Evolutionary conservation across 2,113 vertebrate genomes (phyloP), one percentile per base, ranked within the genome.

Genomic region (Apteryx owenii): DNA sequence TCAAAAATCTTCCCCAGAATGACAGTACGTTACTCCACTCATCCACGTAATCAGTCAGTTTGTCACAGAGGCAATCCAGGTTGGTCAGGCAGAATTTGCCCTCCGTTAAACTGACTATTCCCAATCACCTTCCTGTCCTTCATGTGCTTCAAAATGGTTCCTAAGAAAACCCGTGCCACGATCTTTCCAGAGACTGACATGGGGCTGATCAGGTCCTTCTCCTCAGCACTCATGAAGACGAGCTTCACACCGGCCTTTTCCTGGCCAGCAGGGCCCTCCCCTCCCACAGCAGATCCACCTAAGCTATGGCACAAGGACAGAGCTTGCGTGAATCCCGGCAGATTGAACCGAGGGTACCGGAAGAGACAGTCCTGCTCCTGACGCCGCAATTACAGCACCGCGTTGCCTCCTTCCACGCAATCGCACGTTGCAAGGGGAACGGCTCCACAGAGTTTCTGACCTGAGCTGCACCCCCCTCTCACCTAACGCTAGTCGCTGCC

Each of bases 181-280:
- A 16, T 6, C 40, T 7, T 21, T 19, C 44, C 56, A 40, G 44
- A 38, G 66, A 26, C 44, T 31, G 64, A 31, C 0, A 0, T 0
- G 0, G 40, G 50, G 46, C 56, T 48, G 53, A 61, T 15, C 53
- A 31, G 23, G 65, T 51, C 68, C 1, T 0, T 33, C 51, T 33
- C 66, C 51, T 38, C 0, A 0, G 53, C 7, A 2, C n/a, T 17
- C 29, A 31, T 1, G 16, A 8, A 38, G 62, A 46, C 28, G 33
- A 81, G 65, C 2, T 7, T 18, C 28, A 58, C 6, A 0, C 26
- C 12, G 40, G 23, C 40, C 65, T 29, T 42, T 16, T 33, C 6
- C 81, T 73, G 85, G 28, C 4, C 61, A 17, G 48, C 76, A 38
- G 48, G 50, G 48, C 42, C 28, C 33, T 68, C 20, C 66, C 36